Evolutionary conservation across 2,113 vertebrate genomes (phyloP), one percentile per base, ranked within the genome.

Genomic region (Sylvietta virens): DNA sequence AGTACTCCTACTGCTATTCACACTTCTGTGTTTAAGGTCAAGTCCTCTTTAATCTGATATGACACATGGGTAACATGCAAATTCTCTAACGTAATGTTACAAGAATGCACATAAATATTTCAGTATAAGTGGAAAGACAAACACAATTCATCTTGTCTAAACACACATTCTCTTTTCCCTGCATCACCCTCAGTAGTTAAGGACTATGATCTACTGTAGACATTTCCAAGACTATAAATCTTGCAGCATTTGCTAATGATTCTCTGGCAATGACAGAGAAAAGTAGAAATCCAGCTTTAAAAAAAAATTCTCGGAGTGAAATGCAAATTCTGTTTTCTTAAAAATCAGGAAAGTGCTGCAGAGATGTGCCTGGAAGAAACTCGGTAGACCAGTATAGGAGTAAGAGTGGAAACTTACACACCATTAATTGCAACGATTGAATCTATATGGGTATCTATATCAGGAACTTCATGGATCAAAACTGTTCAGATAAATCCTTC

Each of bases 61-160:
- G 94, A 82, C 67, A 3, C 80, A 50, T 14, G 58, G 62, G 28
- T 73, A 93, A 80, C 79, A 94, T 95, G 91, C 71, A 94, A 95
- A 97, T 91, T 73, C 90, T 91, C 91, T 56, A 62, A 95, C 3
- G 87, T 47, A 73, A 90, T 51, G 27, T 87, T 94, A 95, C 94
- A 91, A 93, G 91, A 86, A 86, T 80, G 62, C 28, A 73, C 71
- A 94, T 96, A 73, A 96, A 97, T 96, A 91, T 96, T 96, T 89
- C 74, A 97, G 26, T 95, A 47, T 79, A 86, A 95, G 90, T 90
- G 78, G 47, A 91, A 97, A 91, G 92, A 80, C 47, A 93, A 95
- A 96, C 92, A 94, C 62, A 86, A 70, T 86, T 93, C 84, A 93
- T 91, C 95, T 95, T 97, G 93, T 95, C 87, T 93, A 91, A 95